These are phyloP conservation scores for Falco columbarius DNA, from an alignment of 2,797 vertebrate species.

Conservation along the genomic window DNA sequence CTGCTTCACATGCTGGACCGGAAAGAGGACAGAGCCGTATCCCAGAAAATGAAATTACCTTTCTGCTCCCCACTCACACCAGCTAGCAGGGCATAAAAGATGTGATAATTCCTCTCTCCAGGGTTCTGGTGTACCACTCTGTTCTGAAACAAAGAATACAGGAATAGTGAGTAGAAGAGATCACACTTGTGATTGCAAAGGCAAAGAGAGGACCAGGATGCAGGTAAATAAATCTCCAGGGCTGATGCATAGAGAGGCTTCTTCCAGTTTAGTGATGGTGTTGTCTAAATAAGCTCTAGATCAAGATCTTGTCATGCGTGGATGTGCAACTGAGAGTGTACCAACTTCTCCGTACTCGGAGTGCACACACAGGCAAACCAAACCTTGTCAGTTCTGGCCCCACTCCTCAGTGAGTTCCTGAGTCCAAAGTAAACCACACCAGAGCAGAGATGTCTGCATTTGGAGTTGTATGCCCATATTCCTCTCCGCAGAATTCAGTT, in stretches of 20 bases:
- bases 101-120: conserved; percentile 91
- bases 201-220: neutral
- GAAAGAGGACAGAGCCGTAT: neutral
- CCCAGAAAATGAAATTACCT: conserved; percentile 77
- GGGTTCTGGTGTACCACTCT: conserved; percentile 92
- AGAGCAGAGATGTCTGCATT: neutral
- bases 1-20: neutral
- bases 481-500: neutral
- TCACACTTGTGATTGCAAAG: neutral
- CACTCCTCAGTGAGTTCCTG: neutral
- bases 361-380: rapidly evolving
- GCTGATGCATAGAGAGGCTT: neutral
- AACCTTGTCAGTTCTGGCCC: neutral
- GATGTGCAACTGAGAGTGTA: neutral
- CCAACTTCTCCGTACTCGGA: neutral
- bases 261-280: neutral
- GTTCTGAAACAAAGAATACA: conserved; percentile 80
- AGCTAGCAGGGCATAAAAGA: conserved; percentile 89
- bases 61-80: conserved; percentile 82
- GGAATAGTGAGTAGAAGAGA: conserved; percentile 5
- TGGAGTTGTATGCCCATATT: neutral
- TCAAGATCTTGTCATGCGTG: neutral
- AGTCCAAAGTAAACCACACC: neutral
- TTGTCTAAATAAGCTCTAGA: neutral
- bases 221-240: neutral